A percentile compares a stretch with the other conserved stretches of the same genome.
These are phyloP conservation scores for Sphinx pinastri DNA, from an alignment of 2,888 invertebrate species.

Conservation along the genomic window DNA sequence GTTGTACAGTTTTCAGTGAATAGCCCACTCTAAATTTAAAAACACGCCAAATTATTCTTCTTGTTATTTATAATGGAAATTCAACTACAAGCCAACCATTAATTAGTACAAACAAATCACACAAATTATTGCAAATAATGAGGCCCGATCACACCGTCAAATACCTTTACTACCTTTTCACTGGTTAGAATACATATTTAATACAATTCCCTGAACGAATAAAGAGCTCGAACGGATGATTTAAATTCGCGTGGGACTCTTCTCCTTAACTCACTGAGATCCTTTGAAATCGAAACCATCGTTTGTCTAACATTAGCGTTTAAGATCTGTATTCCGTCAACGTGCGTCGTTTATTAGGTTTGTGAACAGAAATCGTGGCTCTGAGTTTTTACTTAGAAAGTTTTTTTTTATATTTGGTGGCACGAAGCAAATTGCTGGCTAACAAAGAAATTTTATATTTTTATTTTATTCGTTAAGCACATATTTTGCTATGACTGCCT, in stretches of 20 bases:
- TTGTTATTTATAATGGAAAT: no score
- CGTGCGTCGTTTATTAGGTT: slow-evolving; percentile 24
- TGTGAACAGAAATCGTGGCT: slow-evolving; percentile 11
- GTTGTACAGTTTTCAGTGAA: no score
- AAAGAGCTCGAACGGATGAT: slow-evolving; percentile 9
- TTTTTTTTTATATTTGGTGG: neutral
- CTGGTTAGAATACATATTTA: neutral
- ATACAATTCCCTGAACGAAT: neutral
- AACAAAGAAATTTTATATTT: no score
- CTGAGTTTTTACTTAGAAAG: slow-evolving; percentile 24
- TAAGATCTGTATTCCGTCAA: slow-evolving; percentile 26
- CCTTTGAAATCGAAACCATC: slow-evolving; percentile 21
- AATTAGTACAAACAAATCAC: neutral
- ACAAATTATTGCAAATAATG: neutral
- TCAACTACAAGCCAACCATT: neutral
- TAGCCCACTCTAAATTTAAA: no score
- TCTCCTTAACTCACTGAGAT: neutral
- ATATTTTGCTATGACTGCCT: no score
- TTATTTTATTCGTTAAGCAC: no score
- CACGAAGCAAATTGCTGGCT: neutral
- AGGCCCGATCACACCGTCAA: neutral
- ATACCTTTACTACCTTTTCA: neutral
- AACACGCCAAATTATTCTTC: no score
- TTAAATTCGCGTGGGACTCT: slow-evolving; percentile 7
- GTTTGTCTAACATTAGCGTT: slow-evolving; percentile 25